These are phyloP conservation scores for Rhadina sibilatrix DNA, from an alignment of 2,113 vertebrate species.

Conservation along the genomic window DNA sequence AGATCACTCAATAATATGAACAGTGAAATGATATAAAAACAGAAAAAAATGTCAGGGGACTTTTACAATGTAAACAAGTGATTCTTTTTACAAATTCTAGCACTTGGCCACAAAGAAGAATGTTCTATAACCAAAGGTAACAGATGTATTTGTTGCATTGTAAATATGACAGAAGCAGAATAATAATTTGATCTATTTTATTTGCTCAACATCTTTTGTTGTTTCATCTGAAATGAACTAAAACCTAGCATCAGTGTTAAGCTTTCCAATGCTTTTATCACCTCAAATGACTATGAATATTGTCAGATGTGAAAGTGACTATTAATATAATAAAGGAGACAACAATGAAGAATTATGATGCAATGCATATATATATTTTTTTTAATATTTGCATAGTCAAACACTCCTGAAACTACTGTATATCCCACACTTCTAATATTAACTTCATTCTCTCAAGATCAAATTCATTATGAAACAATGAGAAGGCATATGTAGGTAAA, in stretches of 20 bases:
- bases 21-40: slow-evolving; percentile 84
- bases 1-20: slow-evolving; percentile 90
- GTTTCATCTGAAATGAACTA: background rate
- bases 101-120: background rate
- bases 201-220: background rate
- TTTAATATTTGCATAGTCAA: background rate
- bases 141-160: background rate
- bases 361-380: background rate
- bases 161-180: background rate
- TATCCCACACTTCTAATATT: background rate
- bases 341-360: background rate
- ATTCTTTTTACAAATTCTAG: background rate
- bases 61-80: background rate
- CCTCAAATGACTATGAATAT: background rate
- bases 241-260: background rate
- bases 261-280: background rate
- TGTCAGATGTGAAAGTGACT: background rate
- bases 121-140: background rate
- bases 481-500: background rate
- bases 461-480: background rate
- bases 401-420: background rate
- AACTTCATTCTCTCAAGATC: background rate
- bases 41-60: background rate
- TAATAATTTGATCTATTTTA: background rate
- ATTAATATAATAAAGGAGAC: slow-evolving; percentile 16